Evolutionary conservation across 2,888 invertebrate genomes (phyloP), one percentile per base, ranked within the genome.

Genomic region (Apodemia mormo): DNA sequence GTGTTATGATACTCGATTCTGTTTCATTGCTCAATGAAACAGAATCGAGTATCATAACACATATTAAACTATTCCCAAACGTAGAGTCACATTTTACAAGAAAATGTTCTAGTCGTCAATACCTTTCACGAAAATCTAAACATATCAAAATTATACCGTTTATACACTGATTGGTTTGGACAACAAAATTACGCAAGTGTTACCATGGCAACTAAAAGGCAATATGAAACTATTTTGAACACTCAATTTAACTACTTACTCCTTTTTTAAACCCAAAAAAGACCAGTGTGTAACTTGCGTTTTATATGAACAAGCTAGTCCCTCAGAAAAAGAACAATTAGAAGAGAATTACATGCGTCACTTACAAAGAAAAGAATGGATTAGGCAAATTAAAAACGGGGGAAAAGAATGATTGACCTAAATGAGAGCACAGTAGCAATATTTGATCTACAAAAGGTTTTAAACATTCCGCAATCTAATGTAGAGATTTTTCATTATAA

Each of bases 361-460:
- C 69, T 65, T 75, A 70, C 72, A 77, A 58, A 69, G 52, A 66
- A 78, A 80, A 74, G 71, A 77, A 33, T 70, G 70, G 37, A 71
- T 75, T 22, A 68, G 80, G 66, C 61, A 75, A 71, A 65, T 76
- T 37, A 81, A 81, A 76, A 75, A 72, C 43, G 66, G 72, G n/a
- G 75, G 76, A 73, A 76, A 76, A 70, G 43, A 71, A 71, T 68
- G 68, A 67, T 67, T 66, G 12, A 43, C 65, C 56, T 45, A 72
- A 67, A 61, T 64, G 69, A 71, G 65, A 70, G 37, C 61, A 72
- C 69, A 14, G 64, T 77, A 49, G 76, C 74, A 33, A 70, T 76
- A 61, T 78, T 79, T 72, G 78, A 79, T 70, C 68, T 78, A 30
- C 70, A 79, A 72, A 78, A 79, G 69, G 75, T 78, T 10, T 71